These are phyloP conservation scores for Trissolcus japonicus DNA, from an alignment of 2,888 invertebrate genomes.

Conservation along the genomic window DNA sequence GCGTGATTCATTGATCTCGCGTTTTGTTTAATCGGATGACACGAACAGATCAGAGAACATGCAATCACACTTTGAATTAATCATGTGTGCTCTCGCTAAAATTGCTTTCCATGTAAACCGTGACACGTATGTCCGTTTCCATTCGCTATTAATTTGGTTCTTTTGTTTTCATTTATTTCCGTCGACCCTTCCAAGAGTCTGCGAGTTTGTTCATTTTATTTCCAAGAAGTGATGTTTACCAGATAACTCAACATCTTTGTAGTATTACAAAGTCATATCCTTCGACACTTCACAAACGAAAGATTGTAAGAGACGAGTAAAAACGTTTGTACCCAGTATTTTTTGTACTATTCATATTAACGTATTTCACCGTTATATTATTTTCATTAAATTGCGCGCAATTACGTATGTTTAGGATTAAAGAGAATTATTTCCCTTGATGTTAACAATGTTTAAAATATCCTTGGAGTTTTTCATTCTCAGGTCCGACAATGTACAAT, in stretches of 20 bases:
- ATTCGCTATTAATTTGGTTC: constrained; percentile 14
- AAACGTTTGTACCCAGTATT: too few species aligned
- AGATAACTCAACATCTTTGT: not conserved
- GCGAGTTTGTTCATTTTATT: constrained; percentile 12
- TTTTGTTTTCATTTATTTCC: constrained; percentile 16
- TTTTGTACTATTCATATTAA: too few species aligned
- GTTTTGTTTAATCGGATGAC: constrained; percentile 31
- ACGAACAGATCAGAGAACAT: constrained; percentile 12
- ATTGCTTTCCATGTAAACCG: constrained; percentile 20
- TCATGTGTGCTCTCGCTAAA: constrained; percentile 28
- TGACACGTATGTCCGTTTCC: constrained; percentile 10
- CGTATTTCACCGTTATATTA: too few species aligned
- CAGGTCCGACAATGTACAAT: too few species aligned
- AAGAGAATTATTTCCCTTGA: too few species aligned
- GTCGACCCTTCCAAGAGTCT: not conserved
- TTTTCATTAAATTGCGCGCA: too few species aligned
- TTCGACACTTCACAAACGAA: too few species aligned
- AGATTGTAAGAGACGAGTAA: too few species aligned
- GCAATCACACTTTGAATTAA: constrained; percentile 35
- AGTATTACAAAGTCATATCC: too few species aligned
- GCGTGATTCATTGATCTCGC: constrained; percentile 30
- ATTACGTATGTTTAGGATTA: too few species aligned
- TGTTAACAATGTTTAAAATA: too few species aligned
- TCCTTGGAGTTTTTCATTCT: too few species aligned
- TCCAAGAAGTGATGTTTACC: constrained; percentile 18